Percentiles rank a stretch among this genome's conserved stretches.
phyloP scores from a whole-genome alignment of 1,140 invertebrate species.

The Colletes gigas region DNA sequence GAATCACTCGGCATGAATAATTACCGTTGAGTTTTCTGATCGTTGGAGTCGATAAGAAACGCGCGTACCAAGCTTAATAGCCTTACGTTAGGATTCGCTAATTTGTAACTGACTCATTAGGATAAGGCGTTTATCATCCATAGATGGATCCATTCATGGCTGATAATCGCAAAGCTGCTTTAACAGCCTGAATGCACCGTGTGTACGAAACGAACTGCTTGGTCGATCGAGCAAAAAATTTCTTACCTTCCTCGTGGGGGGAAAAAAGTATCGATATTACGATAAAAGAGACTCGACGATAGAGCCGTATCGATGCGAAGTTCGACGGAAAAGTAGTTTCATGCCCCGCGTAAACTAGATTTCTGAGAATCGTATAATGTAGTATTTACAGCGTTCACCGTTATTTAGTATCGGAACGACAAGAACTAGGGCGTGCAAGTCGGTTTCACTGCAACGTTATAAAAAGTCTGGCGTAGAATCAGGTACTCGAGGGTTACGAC shows the following conservation, averaged over 20 bases:
- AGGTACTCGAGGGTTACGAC: too few relatives aligned
- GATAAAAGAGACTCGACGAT: not conserved
- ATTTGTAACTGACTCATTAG: constrained; percentile 27
- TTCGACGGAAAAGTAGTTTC: not conserved
- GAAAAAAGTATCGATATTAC: too few relatives aligned
- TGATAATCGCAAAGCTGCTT: not conserved
- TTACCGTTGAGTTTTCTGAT: constrained; percentile 39
- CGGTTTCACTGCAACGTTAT: not conserved
- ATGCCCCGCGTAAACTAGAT: not conserved
- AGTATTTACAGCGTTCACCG: not conserved
- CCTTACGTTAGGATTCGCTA: constrained; percentile 20
- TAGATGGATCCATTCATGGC: not conserved
- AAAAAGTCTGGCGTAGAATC: not conserved
- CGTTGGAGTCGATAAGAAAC: constrained; percentile 38
- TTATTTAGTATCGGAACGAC: not conserved
- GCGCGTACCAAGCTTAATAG: constrained; percentile 29
- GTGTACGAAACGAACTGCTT: not conserved
- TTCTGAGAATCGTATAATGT: not conserved
- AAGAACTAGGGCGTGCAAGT: not conserved
- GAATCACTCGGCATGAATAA: constrained; percentile 60
- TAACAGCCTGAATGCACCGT: not conserved
- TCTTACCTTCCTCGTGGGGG: too few relatives aligned
- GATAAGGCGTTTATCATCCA: constrained; percentile 7
- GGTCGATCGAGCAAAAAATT: too few relatives aligned
- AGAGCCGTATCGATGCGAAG: not conserved